Conservation (phyloP, 1,140 invertebrate species). For the Anoplolepis gracilipes region DNA sequence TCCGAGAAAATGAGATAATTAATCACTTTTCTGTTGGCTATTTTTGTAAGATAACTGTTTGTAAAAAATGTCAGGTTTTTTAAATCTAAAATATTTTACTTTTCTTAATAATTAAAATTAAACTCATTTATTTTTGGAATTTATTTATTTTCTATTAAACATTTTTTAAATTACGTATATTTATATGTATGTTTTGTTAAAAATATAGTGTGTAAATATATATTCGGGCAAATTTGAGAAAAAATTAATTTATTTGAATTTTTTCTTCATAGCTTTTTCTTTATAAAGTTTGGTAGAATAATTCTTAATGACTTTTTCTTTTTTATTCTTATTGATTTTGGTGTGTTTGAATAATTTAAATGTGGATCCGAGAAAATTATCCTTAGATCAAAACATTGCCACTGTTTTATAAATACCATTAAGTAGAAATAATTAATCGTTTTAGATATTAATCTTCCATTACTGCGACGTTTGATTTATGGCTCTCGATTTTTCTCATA, state of each 20-base stretch:
- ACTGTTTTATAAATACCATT: not conserved
- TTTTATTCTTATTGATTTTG: not conserved
- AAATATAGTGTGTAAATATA: not conserved
- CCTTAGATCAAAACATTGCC: not conserved
- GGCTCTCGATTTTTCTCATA: not conserved
- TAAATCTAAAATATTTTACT: not conserved
- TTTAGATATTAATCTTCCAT: not conserved
- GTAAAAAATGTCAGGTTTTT: not conserved
- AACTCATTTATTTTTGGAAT: not conserved
- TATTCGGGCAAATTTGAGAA: not conserved
- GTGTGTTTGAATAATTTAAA: not conserved
- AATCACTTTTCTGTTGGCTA: not conserved
- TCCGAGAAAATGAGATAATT: not conserved
- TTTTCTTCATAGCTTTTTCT: not conserved
- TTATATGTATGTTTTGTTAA: not conserved
- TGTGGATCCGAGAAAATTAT: not conserved
- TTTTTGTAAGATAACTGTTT: not conserved
- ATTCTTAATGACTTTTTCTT: not conserved
- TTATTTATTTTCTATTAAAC: not conserved
- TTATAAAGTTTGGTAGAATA: not conserved
- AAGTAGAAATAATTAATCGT: conserved; percentile 14
- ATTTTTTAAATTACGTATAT: not conserved
- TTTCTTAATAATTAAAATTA: not conserved
- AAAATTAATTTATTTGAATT: not conserved
- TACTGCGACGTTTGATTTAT: not conserved